Percentiles rank a stretch among this genome's conserved stretches.
These are phyloP conservation scores for Emydocephalus ijimae DNA, from an alignment of 2,113 vertebrate genomes.

Conservation along the genomic window DNA sequence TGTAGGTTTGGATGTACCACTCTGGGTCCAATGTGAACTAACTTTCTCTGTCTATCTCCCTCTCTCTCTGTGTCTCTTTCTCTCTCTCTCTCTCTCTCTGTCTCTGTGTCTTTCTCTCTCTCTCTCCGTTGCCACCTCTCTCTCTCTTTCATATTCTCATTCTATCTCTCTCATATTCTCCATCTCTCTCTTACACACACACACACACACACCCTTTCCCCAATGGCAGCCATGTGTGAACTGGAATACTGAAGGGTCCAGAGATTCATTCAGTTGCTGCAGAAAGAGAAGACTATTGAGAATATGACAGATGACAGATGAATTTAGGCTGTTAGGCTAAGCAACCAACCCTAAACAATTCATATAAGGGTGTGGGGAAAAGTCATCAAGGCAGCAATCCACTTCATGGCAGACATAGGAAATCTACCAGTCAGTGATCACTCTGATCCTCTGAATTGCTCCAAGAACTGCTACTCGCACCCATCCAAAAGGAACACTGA, in stretches of 20 bases:
- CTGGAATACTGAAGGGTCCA: too few relatives aligned
- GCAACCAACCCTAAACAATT: neutral
- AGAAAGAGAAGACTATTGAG: neutral
- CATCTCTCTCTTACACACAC: too few relatives aligned
- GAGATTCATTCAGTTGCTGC: neutral
- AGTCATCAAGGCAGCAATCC: neutral
- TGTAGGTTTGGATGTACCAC: neutral
- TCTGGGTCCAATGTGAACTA: neutral
- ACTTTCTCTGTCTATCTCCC: neutral
- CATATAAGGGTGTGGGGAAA: neutral
- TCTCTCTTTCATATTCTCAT: neutral
- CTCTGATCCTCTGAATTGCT: neutral
- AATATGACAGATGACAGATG: neutral
- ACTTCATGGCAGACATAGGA: neutral
- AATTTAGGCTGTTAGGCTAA: too few relatives aligned
- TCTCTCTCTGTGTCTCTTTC: fast-evolving
- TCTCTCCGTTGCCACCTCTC: neutral
- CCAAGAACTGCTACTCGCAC: neutral
- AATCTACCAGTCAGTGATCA: neutral
- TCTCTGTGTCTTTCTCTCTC: neutral
- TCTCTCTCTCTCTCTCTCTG: neutral
- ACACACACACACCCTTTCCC: neutral
- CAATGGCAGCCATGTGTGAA: neutral
- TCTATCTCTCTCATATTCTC: neutral
- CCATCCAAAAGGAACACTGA: neutral